These are phyloP conservation scores for Synodontis membranacea DNA, from an alignment of 2,113 vertebrate genomes.

Conservation along the genomic window DNA sequence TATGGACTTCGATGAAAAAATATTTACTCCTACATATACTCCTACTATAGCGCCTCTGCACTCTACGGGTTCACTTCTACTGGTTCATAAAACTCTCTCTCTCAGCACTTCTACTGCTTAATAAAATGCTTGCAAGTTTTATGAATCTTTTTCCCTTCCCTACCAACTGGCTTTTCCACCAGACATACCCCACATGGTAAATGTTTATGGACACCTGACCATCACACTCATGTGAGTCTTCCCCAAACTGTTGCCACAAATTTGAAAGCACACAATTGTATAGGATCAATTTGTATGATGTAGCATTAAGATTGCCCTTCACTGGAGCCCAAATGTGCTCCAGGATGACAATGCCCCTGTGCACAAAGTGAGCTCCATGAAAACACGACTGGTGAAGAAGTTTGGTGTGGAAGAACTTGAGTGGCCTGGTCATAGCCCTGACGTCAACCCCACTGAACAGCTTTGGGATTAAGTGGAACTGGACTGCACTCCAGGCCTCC, in stretches of 20 bases:
- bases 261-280: background rate
- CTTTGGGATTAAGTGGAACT: no score
- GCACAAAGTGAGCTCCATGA: background rate
- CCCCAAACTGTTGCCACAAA: background rate
- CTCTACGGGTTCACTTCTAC: no score
- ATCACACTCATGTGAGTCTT: no score
- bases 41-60: no score
- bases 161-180: background rate
- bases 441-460: background rate
- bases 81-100: no score
- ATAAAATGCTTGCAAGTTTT: no score
- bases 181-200: no score
- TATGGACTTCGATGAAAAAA: no score
- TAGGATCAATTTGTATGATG: background rate
- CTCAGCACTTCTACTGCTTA: no score
- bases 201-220: background rate
- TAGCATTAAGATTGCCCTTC: background rate
- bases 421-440: background rate
- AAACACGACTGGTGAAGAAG: background rate
- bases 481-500: background rate
- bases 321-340: background rate
- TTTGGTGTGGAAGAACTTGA: background rate
- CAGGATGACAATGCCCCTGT: background rate
- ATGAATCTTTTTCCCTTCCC: background rate
- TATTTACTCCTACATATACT: no score